Evolutionary conservation across 2,797 vertebrate genomes (phyloP).

Genomic region (Tapera naevia): DNA sequence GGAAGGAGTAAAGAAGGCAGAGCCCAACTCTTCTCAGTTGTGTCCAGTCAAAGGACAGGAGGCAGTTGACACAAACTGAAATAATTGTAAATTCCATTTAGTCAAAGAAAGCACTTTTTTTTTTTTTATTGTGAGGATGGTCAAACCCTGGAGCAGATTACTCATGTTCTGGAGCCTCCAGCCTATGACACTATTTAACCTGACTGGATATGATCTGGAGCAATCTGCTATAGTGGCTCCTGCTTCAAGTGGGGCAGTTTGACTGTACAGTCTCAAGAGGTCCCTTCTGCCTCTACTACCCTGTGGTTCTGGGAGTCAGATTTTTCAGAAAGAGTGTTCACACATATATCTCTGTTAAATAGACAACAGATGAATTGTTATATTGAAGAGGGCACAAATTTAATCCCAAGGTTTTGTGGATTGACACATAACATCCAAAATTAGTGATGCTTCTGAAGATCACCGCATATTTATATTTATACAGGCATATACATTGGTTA

Average conservation of each 20-base stretch:
- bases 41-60: background rate
- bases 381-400: background rate
- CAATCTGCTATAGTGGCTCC: background rate
- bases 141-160: background rate
- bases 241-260: background rate
- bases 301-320: background rate
- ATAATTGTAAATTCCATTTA: background rate
- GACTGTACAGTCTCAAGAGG: background rate
- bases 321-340: background rate
- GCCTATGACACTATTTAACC: background rate
- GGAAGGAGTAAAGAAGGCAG: background rate
- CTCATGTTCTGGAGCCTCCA: background rate
- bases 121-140: background rate
- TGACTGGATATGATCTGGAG: background rate
- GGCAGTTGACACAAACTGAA: background rate
- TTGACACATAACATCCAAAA: fast-evolving
- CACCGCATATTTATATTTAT: background rate
- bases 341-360: background rate
- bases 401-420: background rate
- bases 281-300: background rate
- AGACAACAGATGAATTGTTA: background rate
- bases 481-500: background rate
- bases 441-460: background rate
- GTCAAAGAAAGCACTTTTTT: background rate
- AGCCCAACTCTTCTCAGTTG: background rate